These are phyloP conservation scores for Oscheius sp. DNA, from an alignment of 2,888 invertebrate species.

Conservation along the genomic window DNA sequence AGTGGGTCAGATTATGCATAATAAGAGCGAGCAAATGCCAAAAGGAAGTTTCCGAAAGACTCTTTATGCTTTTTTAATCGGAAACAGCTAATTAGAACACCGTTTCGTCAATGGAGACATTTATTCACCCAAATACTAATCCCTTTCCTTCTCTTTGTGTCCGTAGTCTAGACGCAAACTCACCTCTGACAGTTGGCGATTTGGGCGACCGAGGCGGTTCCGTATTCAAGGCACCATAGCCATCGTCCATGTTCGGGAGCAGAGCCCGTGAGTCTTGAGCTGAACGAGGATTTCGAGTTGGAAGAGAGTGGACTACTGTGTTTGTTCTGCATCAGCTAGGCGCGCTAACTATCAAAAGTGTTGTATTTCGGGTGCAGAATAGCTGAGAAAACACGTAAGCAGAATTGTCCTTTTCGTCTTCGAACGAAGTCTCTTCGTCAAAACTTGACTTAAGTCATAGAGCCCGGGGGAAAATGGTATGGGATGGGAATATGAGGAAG, in stretches of 20 bases:
- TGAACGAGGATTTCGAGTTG: constrained; percentile 2
- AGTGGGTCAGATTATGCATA: too few relatives aligned
- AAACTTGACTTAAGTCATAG: constrained; percentile 9
- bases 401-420: neutral
- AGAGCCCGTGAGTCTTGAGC: constrained; percentile 32
- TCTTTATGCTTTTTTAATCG: too few relatives aligned
- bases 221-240: constrained; percentile 27
- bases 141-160: too few relatives aligned
- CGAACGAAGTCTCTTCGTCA: neutral
- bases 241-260: constrained; percentile 33
- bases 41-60: too few relatives aligned
- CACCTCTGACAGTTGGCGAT: constrained; percentile 6
- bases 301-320: constrained; percentile 7
- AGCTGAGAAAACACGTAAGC: constrained; percentile 12
- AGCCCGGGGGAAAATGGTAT: neutral
- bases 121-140: too few relatives aligned
- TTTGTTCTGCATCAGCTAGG: constrained; percentile 27
- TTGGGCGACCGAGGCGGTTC: constrained; percentile 12
- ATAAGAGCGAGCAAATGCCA: too few relatives aligned
- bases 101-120: too few relatives aligned
- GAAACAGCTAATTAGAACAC: too few relatives aligned
- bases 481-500: neutral
- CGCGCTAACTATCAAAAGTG: constrained; percentile 27
- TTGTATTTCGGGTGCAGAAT: constrained; percentile 8
- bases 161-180: neutral